Conservation (phyloP, 2,113 vertebrate species). For the Grammomys dolichurus region DNA sequence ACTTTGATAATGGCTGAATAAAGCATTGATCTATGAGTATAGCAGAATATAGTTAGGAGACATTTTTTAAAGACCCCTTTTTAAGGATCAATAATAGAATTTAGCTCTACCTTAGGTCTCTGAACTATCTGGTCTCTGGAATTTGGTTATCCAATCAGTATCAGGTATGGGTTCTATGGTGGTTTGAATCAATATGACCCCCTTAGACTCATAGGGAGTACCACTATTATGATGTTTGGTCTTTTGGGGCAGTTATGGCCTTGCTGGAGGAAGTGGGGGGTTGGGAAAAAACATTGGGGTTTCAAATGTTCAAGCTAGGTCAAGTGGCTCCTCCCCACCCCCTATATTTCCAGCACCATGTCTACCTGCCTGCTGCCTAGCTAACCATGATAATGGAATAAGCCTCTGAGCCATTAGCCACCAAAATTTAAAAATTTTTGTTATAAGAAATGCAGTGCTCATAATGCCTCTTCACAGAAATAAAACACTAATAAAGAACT, state of each 20-base stretch:
- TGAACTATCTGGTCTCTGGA: neutral
- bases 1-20: neutral
- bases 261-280: neutral
- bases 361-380: neutral
- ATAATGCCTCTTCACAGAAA: neutral
- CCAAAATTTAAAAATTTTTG: neutral
- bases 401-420: neutral
- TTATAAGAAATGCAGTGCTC: neutral
- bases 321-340: neutral
- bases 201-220: neutral
- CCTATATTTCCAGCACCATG: neutral
- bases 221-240: neutral
- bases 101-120: neutral
- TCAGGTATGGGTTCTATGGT: neutral
- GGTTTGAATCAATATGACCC: neutral
- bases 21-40: neutral
- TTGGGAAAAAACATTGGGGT: too few species aligned
- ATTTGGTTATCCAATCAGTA: neutral
- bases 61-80: neutral
- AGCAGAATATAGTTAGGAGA: neutral
- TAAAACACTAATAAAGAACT: neutral
- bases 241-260: neutral
- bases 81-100: neutral
- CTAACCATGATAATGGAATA: neutral
- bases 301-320: neutral